Percentiles rank a stretch among this genome's conserved stretches.
Conservation (phyloP, 2,113 vertebrate genomes). For the Procavia capensis region DNA sequence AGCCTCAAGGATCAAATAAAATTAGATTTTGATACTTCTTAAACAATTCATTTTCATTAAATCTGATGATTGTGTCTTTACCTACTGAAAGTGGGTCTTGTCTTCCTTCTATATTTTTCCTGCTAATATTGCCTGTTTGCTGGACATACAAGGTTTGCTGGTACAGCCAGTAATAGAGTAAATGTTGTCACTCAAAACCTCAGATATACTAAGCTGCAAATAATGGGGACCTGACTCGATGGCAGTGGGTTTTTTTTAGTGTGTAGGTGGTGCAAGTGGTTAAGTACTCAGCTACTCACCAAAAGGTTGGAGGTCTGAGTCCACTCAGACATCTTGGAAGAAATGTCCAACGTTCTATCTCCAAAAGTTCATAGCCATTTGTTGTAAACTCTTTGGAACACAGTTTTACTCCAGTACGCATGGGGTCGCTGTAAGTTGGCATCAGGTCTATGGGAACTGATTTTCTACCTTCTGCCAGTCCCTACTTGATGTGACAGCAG, state of each 20-base stretch:
- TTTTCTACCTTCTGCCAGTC: background rate
- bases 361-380: background rate
- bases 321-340: no score
- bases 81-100: background rate
- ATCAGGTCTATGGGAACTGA: background rate
- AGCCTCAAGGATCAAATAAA: background rate
- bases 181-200: background rate
- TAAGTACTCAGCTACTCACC: background rate
- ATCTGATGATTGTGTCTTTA: background rate
- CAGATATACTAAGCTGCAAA: background rate
- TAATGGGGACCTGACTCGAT: no score
- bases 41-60: background rate
- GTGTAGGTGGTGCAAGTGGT: background rate
- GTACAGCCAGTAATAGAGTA: background rate
- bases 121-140: background rate
- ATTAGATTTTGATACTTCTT: constrained; percentile 9
- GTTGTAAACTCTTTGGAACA: background rate
- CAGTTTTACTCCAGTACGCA: background rate
- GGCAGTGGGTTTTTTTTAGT: no score
- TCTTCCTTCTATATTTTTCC: background rate
- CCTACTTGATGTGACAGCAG: background rate
- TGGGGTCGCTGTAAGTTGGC: background rate
- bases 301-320: background rate
- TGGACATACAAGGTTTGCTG: background rate
- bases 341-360: no score